Conservation (phyloP, 2,797 vertebrate species). For the Stomatorhinus walkeri region DNA sequence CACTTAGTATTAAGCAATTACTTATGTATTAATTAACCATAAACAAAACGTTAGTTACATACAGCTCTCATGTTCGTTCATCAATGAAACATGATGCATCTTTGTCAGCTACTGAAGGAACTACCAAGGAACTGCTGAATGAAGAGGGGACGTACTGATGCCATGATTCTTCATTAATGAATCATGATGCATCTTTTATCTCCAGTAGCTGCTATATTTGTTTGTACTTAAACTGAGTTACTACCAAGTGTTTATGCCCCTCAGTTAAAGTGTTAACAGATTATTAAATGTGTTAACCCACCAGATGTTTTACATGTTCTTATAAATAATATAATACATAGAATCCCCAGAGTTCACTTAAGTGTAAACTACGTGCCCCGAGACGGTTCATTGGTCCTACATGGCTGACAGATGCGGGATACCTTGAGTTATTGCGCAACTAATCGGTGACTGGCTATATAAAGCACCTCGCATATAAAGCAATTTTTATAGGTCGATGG, state of each 20-base stretch:
- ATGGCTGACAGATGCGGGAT: not conserved
- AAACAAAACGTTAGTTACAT: not conserved
- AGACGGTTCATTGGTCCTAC: not conserved
- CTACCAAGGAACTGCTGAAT: not conserved
- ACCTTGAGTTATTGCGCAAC: conserved; percentile 27
- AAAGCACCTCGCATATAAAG: conserved; percentile 42
- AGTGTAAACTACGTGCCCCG: not conserved
- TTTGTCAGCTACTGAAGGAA: not conserved
- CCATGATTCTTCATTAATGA: not conserved
- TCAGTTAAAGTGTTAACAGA: not conserved
- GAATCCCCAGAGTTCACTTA: not conserved
- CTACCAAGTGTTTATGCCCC: not conserved
- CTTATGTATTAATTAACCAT: not conserved
- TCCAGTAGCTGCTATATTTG: not conserved
- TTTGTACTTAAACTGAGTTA: not conserved
- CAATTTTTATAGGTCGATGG: not conserved
- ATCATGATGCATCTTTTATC: not conserved
- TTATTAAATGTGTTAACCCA: not conserved
- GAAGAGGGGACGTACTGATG: not conserved
- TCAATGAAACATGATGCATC: not conserved
- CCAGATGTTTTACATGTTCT: not conserved
- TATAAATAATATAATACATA: not conserved
- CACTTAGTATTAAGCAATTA: not conserved
- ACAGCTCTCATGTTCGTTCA: not conserved
- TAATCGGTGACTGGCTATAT: conserved; percentile 43